Percentiles rank a stretch among this genome's conserved stretches.
phyloP scores from a whole-genome alignment of 2,113 vertebrate genomes.

The Phycodurus eques region DNA sequence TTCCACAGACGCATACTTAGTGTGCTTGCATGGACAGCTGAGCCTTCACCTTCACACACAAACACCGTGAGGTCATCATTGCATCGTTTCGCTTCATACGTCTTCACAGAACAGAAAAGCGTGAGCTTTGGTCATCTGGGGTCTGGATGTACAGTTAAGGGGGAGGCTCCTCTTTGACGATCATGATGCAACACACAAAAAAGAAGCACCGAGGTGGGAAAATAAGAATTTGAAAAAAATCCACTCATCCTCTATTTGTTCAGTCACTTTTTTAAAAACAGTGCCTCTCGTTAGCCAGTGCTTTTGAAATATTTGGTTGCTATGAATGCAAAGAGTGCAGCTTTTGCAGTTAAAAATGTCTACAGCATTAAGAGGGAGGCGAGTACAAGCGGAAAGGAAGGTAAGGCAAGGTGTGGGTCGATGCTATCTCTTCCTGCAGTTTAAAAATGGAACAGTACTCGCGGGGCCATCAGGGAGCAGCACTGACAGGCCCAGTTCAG shows the following conservation, averaged over 20 bases:
- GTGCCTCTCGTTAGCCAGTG: constrained; percentile 52
- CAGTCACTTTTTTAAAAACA: constrained; percentile 60
- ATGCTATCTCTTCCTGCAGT: constrained; percentile 45
- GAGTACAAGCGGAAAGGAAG: constrained; percentile 36
- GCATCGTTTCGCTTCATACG: constrained; percentile 20
- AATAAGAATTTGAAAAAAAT: constrained; percentile 11
- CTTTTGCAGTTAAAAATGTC: constrained; percentile 38
- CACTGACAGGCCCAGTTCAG: constrained; percentile 41
- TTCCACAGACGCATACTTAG: neutral
- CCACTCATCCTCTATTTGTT: constrained; percentile 35
- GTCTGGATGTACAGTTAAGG: constrained; percentile 46
- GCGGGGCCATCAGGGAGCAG: constrained; percentile 48
- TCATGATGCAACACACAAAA: constrained; percentile 12
- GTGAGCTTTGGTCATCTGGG: constrained; percentile 61
- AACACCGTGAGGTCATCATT: constrained; percentile 1
- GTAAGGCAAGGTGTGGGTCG: constrained; percentile 69
- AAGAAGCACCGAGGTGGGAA: constrained; percentile 17
- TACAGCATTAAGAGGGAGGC: constrained; percentile 39
- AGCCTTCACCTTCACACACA: constrained; percentile 13
- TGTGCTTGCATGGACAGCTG: constrained; percentile 16
- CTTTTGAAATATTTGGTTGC: constrained; percentile 55
- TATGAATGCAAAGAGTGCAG: constrained; percentile 38
- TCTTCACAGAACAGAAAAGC: constrained; percentile 36
- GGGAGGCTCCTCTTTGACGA: constrained; percentile 23
- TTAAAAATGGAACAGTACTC: constrained; percentile 57